A percentile compares a stretch with the other conserved stretches of the same genome.
phyloP scores from a whole-genome alignment of 2,797 vertebrate genomes.

The Cyclura pinguis region DNA sequence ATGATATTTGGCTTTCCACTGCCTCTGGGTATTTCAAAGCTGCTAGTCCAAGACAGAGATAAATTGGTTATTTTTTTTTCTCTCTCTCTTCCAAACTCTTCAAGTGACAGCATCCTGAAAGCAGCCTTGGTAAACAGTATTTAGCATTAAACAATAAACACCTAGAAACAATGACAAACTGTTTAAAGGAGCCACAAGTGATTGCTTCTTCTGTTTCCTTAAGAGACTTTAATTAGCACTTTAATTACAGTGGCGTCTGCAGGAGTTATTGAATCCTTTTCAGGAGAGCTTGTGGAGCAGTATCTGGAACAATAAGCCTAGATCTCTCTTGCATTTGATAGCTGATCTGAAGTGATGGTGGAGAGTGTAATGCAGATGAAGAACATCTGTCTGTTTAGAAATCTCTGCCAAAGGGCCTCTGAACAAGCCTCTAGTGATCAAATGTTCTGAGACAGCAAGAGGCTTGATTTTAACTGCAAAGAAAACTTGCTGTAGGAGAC shows the following conservation, averaged over 20 bases:
- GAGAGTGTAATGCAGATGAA: background rate
- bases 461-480: background rate
- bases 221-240: slow-evolving; percentile 62
- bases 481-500: background rate
- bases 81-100: slow-evolving; percentile 26
- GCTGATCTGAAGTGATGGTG: slow-evolving; percentile 18
- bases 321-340: background rate
- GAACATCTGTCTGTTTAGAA: background rate
- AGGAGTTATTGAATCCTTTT: slow-evolving; percentile 45
- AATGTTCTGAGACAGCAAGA: slow-evolving; percentile 29
- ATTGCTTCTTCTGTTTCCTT: slow-evolving; percentile 64
- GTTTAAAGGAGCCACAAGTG: slow-evolving; percentile 54
- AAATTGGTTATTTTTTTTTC: slow-evolving; percentile 28
- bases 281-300: background rate
- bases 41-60: slow-evolving; percentile 41
- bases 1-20: slow-evolving; percentile 41
- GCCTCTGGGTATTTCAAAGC: slow-evolving; percentile 48
- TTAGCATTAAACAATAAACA: slow-evolving; percentile 60
- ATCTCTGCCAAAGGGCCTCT: slow-evolving; percentile 27
- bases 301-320: slow-evolving; percentile 26
- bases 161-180: slow-evolving; percentile 57
- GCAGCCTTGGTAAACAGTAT: slow-evolving; percentile 62
- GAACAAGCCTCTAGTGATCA: slow-evolving; percentile 21
- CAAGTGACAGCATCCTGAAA: slow-evolving; percentile 46
- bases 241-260: slow-evolving; percentile 46